Conservation (phyloP, 2,113 vertebrate genomes). For the Psammodynastes pulverulentus region DNA sequence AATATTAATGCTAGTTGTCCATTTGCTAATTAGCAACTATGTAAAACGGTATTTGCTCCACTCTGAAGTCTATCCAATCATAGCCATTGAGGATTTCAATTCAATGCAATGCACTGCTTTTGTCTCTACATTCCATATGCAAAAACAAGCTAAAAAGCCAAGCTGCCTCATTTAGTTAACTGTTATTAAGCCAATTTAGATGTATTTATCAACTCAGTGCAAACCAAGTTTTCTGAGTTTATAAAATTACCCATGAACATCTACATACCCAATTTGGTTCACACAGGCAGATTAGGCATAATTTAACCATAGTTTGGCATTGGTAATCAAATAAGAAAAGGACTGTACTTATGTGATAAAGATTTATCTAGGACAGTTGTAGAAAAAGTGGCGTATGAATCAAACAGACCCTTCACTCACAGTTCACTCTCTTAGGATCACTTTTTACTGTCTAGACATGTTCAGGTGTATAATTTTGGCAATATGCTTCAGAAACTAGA, state of each 20-base stretch:
- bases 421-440: not conserved
- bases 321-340: not conserved
- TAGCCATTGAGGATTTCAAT: too few species aligned
- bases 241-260: not conserved
- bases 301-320: not conserved
- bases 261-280: not conserved
- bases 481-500: not conserved
- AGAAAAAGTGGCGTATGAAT: not conserved
- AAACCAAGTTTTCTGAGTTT: not conserved
- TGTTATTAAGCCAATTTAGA: not conserved
- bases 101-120: not conserved
- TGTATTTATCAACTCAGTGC: not conserved
- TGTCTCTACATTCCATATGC: not conserved
- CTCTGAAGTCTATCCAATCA: not conserved
- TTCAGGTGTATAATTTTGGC: not conserved
- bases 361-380: not conserved
- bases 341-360: not conserved
- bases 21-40: not conserved
- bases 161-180: not conserved
- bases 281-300: not conserved
- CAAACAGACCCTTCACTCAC: not conserved
- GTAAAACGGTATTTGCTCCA: not conserved
- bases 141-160: not conserved
- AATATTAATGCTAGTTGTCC: not conserved
- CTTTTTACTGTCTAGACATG: not conserved